Percentiles rank a stretch among this genome's conserved stretches.
Evolutionary conservation across 2,888 invertebrate species (phyloP).

Genomic region (Meiosimyza platycephala): DNA sequence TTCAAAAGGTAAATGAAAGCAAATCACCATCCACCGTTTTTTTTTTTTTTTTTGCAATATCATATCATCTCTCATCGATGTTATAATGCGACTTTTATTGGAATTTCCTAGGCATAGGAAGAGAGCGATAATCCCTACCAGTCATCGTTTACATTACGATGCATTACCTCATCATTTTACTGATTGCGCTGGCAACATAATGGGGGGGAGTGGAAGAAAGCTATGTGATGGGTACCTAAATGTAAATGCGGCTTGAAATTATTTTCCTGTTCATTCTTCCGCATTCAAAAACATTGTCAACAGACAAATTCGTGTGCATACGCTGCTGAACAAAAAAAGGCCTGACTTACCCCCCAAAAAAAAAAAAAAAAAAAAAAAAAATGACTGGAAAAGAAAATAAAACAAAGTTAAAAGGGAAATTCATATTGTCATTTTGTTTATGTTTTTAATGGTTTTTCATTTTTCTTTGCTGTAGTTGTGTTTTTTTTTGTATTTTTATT

Average conservation of each 20-base stretch:
- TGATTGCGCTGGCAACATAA: too few species aligned
- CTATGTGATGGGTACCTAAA: conserved; percentile 1
- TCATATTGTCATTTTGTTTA: conserved; percentile 18
- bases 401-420: conserved; percentile 9
- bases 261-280: conserved; percentile 27
- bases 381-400: not conserved
- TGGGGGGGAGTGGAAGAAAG: not conserved
- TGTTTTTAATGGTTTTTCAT: conserved; percentile 12
- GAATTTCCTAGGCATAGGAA: too few species aligned
- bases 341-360: not conserved
- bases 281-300: conserved; percentile 25
- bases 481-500: not conserved
- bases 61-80: too few species aligned
- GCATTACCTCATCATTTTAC: too few species aligned
- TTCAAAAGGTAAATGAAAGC: too few species aligned
- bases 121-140: too few species aligned
- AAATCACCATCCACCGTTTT: too few species aligned
- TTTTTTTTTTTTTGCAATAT: too few species aligned
- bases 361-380: conserved; percentile 11
- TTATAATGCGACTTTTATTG: too few species aligned
- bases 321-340: not conserved
- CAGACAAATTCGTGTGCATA: not conserved
- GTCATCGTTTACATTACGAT: too few species aligned
- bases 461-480: not conserved
- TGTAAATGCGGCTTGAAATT: conserved; percentile 30